Base-by-base conservation (phyloP, 1,140 invertebrate genomes). In the Papilio dardanus region DNA sequence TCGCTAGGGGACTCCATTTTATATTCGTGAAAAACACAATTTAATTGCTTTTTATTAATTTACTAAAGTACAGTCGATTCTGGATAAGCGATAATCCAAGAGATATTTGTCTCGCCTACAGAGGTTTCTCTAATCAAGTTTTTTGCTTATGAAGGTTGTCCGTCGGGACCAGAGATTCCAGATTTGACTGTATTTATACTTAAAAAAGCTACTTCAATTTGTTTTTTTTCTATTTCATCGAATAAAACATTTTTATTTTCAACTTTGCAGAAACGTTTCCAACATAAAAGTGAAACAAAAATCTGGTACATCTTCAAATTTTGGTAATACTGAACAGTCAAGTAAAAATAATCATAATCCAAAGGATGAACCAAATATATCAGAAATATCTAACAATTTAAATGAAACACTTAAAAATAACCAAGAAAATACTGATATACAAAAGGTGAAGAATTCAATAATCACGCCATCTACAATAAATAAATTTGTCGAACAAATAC, bases 401-500 rank as follows among this genome's bases (percentile, higher is more conserved):
- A 77, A 62, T n/a, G 84, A 87, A n/a, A 74, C 80, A 71, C 76
- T 75, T 37, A 79, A 82, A 76, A 82, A 19, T n/a, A 78, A 40
- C 77, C 84, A 80, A 82, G 83, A 87, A 28, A 66, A 74, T 0
- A 86, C 83, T 16, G 83, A 86, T 62, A 67, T 67, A 58, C 67
- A 65, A 16, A 77, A 71, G 68, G 73, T 73, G 6, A 83, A 83
- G 31, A 76, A 71, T 16, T 80, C 86, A 21, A 69, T 86, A 7
- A 88, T 89, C 37, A 93, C 92, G 14, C 92, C 92, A 2, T 21
- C 86, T 0, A 90, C 83, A 12, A 92, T 92, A 16, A 84, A 81
- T 19, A 92, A 88, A 75, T 93, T 93, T 82, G 86, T 86, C 31
- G 84, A 86, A 77, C 81, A 89, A 46, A 86, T 93, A 14, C 87